These are phyloP conservation scores for Tragulus kanchil DNA, from an alignment of 2,113 vertebrate genomes.

Conservation along the genomic window DNA sequence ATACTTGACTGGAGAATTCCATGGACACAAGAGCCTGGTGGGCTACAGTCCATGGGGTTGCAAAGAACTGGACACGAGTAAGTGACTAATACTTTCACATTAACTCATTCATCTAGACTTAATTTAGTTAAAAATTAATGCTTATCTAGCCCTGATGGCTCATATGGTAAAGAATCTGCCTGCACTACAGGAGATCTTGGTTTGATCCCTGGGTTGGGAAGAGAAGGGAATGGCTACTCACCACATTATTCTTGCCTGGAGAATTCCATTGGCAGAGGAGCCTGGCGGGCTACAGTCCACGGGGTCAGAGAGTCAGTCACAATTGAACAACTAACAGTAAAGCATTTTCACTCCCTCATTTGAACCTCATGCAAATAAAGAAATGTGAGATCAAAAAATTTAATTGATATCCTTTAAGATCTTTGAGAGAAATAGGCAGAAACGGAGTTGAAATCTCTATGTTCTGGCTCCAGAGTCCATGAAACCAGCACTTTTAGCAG, in stretches of 20 bases:
- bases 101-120: background rate
- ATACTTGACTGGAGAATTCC: too few species aligned
- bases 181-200: background rate
- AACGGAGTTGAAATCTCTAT: background rate
- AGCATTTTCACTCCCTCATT: background rate
- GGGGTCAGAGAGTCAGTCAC: background rate
- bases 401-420: background rate
- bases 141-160: background rate
- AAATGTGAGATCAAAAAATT: constrained; percentile 17
- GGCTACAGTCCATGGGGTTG: too few species aligned
- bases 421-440: background rate
- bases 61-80: too few species aligned
- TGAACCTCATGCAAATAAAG: background rate
- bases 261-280: background rate
- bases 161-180: background rate
- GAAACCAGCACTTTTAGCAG: background rate
- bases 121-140: background rate
- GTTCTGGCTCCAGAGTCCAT: background rate
- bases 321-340: background rate
- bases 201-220: background rate
- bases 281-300: background rate
- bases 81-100: too few species aligned
- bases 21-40: too few species aligned
- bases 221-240: background rate
- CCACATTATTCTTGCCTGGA: background rate